Percentiles rank a stretch among this genome's conserved stretches.
These are phyloP conservation scores for Gnathochromis pfefferi DNA, from an alignment of 2,113 vertebrate genomes.

Conservation along the genomic window DNA sequence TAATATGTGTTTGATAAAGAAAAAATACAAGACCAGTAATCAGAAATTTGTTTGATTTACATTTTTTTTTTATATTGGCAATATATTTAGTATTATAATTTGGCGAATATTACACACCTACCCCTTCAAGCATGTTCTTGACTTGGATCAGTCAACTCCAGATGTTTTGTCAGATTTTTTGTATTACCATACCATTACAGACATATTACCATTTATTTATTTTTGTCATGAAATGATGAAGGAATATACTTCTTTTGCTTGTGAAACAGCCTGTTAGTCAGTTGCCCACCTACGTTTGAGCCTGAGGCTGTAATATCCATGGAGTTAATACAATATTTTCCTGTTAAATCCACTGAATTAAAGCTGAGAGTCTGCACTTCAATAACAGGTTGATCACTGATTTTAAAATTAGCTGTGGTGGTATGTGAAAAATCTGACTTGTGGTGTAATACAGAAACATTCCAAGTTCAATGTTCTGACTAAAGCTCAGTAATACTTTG, in stretches of 20 bases:
- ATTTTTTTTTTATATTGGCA: background rate
- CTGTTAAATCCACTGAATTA: background rate
- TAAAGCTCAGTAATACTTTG: background rate
- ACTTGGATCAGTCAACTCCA: background rate
- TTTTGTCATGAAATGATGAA: background rate
- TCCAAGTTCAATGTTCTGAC: background rate
- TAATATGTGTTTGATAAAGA: background rate
- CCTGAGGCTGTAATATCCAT: background rate
- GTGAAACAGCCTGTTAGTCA: background rate
- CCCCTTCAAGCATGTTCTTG: background rate
- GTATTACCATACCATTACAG: background rate
- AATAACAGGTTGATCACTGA: background rate
- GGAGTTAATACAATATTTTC: background rate
- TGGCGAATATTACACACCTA: background rate
- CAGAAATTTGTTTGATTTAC: background rate
- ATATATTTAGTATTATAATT: background rate
- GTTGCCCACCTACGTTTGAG: background rate
- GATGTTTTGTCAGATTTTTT: background rate
- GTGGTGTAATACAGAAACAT: background rate
- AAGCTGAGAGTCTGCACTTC: background rate
- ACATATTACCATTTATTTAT: background rate
- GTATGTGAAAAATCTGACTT: background rate
- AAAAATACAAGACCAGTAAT: fast-evolving
- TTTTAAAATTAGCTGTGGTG: background rate
- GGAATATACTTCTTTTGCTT: background rate